phyloP scores from a whole-genome alignment of 2,888 invertebrate genomes.

The Caenorhabditis auriculariae region DNA sequence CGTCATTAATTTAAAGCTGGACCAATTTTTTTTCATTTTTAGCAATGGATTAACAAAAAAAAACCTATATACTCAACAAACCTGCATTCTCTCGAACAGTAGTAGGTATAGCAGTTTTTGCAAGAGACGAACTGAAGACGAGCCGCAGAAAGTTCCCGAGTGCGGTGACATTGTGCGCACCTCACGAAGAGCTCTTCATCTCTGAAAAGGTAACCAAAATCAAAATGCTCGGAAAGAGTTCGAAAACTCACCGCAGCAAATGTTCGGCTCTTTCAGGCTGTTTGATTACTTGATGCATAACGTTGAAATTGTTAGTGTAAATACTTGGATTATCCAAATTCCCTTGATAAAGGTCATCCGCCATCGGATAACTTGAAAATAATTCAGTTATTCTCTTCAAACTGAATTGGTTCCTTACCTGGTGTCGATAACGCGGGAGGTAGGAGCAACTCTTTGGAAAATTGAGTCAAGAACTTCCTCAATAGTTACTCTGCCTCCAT shows the following conservation, averaged over 20 bases:
- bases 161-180: constrained; percentile 62
- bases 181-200: constrained; percentile 54
- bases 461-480: constrained; percentile 91
- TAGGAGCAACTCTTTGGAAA: constrained; percentile 76
- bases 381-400: background rate
- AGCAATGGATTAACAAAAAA: too few relatives aligned
- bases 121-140: constrained; percentile 81
- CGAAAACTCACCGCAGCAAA: constrained; percentile 43
- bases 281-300: constrained; percentile 57
- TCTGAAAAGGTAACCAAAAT: constrained; percentile 16
- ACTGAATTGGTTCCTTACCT: constrained; percentile 20
- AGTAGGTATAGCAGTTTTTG: constrained; percentile 90
- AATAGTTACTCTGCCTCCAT: constrained; percentile 71
- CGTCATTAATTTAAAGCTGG: too few relatives aligned
- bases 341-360: constrained; percentile 39
- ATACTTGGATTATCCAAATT: constrained; percentile 57
- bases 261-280: constrained; percentile 59
- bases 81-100: constrained; percentile 74
- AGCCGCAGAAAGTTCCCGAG: constrained; percentile 73
- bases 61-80: too few relatives aligned
- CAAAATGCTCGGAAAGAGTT: too few relatives aligned
- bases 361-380: constrained; percentile 14
- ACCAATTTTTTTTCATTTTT: too few relatives aligned
- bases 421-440: constrained; percentile 35
- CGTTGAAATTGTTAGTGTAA: constrained; percentile 51